phyloP scores from a whole-genome alignment of 2,888 invertebrate genomes.

The Torymus tubicola region DNA sequence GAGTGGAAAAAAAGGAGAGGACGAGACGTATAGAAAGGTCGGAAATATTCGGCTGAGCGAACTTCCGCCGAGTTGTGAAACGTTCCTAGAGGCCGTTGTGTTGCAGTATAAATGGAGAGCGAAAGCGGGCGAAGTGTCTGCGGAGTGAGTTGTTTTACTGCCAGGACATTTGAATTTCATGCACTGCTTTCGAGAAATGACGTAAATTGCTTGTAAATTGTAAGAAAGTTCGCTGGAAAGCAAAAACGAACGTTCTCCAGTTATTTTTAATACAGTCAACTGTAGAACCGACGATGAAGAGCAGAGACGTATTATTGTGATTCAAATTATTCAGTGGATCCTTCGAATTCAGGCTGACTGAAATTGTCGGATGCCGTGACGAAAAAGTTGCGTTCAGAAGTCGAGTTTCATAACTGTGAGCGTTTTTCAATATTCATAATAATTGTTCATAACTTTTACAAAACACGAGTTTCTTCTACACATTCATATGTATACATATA shows the following conservation, averaged over 20 bases:
- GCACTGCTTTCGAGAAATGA: slow-evolving; percentile 56
- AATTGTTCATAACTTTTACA: no score
- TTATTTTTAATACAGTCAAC: slow-evolving; percentile 33
- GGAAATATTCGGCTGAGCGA: slow-evolving; percentile 56
- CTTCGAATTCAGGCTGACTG: not conserved
- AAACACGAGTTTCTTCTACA: no score
- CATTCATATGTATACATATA: no score
- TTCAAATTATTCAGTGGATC: slow-evolving; percentile 40
- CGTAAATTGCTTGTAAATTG: slow-evolving; percentile 54
- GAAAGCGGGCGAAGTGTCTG: slow-evolving; percentile 20
- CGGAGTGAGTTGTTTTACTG: slow-evolving; percentile 56
- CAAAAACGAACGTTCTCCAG: slow-evolving; percentile 13
- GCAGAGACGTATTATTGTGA: not conserved
- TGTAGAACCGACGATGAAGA: no score
- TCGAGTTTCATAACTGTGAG: not conserved
- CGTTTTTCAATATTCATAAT: no score
- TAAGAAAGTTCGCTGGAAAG: slow-evolving; percentile 19
- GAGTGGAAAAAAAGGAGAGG: not conserved
- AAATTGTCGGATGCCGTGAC: not conserved
- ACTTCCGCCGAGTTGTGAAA: slow-evolving; percentile 54
- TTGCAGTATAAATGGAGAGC: slow-evolving; percentile 14
- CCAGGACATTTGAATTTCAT: slow-evolving; percentile 56
- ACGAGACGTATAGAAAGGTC: not conserved
- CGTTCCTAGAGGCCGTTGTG: slow-evolving; percentile 29
- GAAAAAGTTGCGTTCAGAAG: not conserved